phyloP scores from a whole-genome alignment of 2,888 invertebrate genomes.

The Drosophila leonis region DNA sequence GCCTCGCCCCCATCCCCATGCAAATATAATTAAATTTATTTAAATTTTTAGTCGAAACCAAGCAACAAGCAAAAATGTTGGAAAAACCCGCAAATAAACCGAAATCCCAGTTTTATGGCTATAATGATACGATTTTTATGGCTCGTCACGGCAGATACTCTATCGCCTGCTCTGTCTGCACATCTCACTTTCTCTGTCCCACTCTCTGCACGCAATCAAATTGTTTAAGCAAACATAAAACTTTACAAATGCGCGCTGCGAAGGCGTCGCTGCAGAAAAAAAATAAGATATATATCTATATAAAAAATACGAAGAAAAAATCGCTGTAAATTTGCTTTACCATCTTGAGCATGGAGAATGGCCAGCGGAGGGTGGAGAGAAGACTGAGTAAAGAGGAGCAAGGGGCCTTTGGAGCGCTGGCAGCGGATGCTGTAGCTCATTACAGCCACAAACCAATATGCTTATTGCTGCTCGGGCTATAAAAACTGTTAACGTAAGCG shows the following conservation, averaged over 20 bases:
- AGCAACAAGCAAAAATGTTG: constrained; percentile 43
- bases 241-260: constrained; percentile 69
- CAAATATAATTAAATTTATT: constrained; percentile 80
- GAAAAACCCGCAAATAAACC: constrained; percentile 72
- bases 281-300: constrained; percentile 19
- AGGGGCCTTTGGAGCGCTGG: background rate
- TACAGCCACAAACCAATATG: constrained; percentile 78
- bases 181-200: constrained; percentile 17
- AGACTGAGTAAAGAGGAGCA: background rate
- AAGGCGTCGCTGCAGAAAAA: constrained; percentile 29
- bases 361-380: background rate
- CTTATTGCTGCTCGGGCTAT: constrained; percentile 74
- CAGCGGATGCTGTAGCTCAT: constrained; percentile 59
- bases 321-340: constrained; percentile 64
- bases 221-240: constrained; percentile 79
- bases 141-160: constrained; percentile 67
- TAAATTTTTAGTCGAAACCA: constrained; percentile 63
- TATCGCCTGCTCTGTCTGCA: constrained; percentile 19
- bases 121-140: constrained; percentile 80
- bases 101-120: constrained; percentile 76
- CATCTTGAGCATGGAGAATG: constrained; percentile 42
- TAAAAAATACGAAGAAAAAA: constrained; percentile 31
- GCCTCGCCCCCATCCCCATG: background rate
- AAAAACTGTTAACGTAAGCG: constrained; percentile 81
- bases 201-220: constrained; percentile 63